phyloP scores from a whole-genome alignment of 2,888 invertebrate genomes.

The Bombylius discolor region DNA sequence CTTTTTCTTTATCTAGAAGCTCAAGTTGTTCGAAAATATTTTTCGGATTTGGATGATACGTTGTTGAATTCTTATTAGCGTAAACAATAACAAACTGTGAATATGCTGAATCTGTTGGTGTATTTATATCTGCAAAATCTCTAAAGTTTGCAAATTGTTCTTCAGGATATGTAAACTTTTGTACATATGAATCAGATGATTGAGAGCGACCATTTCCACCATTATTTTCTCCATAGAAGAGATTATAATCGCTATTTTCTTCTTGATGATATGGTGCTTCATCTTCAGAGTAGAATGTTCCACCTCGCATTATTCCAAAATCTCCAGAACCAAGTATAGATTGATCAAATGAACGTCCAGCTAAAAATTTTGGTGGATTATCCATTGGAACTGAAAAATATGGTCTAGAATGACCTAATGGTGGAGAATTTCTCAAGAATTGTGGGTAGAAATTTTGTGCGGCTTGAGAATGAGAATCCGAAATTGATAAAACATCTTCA shows the following conservation, averaged over 20 bases:
- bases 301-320: slow-evolving; percentile 75
- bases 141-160: slow-evolving; percentile 83
- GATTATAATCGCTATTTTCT: slow-evolving; percentile 43
- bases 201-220: slow-evolving; percentile 51
- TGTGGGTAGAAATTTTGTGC: slow-evolving; percentile 65
- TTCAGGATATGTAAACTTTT: slow-evolving; percentile 56
- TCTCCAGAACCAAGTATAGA: slow-evolving; percentile 69
- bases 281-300: slow-evolving; percentile 68
- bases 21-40: slow-evolving; percentile 72
- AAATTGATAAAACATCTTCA: slow-evolving; percentile 10
- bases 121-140: slow-evolving; percentile 81
- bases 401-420: slow-evolving; percentile 48
- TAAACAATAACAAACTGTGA: slow-evolving; percentile 75
- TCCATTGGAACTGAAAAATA: slow-evolving; percentile 46
- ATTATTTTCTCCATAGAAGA: slow-evolving; percentile 30
- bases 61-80: slow-evolving; percentile 63
- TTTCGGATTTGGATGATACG: slow-evolving; percentile 44
- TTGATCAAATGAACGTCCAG: slow-evolving; percentile 43
- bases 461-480: slow-evolving; percentile 37
- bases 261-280: slow-evolving; percentile 46
- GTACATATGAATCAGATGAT: slow-evolving; percentile 44
- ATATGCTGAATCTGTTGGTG: slow-evolving; percentile 66
- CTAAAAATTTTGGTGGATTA: slow-evolving; percentile 43
- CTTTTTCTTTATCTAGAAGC: slow-evolving; percentile 50
- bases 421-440: slow-evolving; percentile 47